Evolutionary conservation across 1,140 invertebrate species (phyloP).

Genomic region (Pygmarrhopalites habei): DNA sequence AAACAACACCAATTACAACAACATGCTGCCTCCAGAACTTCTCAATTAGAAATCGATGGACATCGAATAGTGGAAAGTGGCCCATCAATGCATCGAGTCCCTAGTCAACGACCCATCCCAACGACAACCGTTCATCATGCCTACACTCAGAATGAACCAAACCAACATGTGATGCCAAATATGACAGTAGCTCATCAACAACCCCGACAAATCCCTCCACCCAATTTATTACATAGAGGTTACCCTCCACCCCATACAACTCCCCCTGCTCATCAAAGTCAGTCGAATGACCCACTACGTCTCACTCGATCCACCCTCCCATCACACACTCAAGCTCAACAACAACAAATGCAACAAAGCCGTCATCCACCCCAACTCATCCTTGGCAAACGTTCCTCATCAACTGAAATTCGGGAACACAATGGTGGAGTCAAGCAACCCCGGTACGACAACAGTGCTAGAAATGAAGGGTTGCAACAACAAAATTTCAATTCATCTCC

Average conservation of each 20-base stretch:
- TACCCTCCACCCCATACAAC: neutral
- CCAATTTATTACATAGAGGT: neutral
- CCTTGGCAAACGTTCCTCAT: slow-evolving; percentile 8
- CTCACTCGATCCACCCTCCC: too few relatives aligned
- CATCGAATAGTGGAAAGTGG: neutral
- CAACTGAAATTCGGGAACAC: slow-evolving; percentile 3
- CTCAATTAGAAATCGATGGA: neutral
- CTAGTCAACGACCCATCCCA: neutral
- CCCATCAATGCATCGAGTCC: neutral
- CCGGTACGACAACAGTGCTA: neutral
- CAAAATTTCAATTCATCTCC: too few relatives aligned
- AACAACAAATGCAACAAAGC: neutral
- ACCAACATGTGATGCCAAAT: neutral
- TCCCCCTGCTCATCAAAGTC: neutral
- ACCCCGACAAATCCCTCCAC: neutral
- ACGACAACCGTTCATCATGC: neutral
- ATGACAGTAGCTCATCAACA: neutral
- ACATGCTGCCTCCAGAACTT: neutral
- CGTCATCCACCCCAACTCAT: slow-evolving; percentile 1
- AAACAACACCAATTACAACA: slow-evolving; percentile 9
- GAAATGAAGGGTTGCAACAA: neutral
- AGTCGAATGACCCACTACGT: too few relatives aligned
- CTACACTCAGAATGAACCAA: neutral
- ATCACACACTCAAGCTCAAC: neutral
- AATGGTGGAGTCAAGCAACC: neutral